phyloP scores from a whole-genome alignment of 2,888 invertebrate species.

The Lithophane socia region DNA sequence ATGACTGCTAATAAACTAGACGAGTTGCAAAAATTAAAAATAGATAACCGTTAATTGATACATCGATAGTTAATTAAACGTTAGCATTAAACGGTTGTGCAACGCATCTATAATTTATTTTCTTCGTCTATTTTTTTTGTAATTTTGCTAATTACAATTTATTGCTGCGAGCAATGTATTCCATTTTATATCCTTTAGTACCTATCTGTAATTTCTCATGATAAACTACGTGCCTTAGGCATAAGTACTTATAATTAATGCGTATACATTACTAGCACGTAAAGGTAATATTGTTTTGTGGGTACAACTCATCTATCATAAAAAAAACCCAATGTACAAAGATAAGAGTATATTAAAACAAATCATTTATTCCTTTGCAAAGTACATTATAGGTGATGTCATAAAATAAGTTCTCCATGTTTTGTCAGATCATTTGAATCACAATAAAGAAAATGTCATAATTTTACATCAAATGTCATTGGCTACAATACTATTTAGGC shows the following conservation, averaged over 20 bases:
- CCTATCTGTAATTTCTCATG: conserved; percentile 26
- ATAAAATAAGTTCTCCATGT: too few relatives aligned
- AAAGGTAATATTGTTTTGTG: too few relatives aligned
- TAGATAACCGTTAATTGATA: conserved; percentile 37
- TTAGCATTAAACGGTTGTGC: conserved; percentile 39
- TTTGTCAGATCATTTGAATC: too few relatives aligned
- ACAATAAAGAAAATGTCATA: too few relatives aligned
- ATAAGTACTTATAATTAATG: conserved; percentile 29
- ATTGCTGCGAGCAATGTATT: conserved; percentile 9
- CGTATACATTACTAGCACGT: conserved; percentile 16
- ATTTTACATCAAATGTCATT: too few relatives aligned
- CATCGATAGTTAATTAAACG: conserved; percentile 43
- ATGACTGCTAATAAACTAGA: neutral
- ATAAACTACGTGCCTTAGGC: conserved; percentile 33
- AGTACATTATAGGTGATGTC: too few relatives aligned
- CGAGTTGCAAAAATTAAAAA: conserved; percentile 28
- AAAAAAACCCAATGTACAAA: too few relatives aligned
- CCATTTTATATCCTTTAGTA: neutral
- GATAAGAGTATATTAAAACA: too few relatives aligned
- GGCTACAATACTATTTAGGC: too few relatives aligned
- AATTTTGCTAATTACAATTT: conserved; percentile 19
- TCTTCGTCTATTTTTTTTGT: neutral
- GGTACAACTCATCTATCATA: too few relatives aligned
- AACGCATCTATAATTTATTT: conserved; percentile 32
- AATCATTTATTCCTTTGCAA: too few relatives aligned